Percentiles rank a stretch among this genome's conserved stretches.
Evolutionary conservation across 2,888 invertebrate genomes (phyloP).

Genomic region (Drosophila acutilabella): DNA sequence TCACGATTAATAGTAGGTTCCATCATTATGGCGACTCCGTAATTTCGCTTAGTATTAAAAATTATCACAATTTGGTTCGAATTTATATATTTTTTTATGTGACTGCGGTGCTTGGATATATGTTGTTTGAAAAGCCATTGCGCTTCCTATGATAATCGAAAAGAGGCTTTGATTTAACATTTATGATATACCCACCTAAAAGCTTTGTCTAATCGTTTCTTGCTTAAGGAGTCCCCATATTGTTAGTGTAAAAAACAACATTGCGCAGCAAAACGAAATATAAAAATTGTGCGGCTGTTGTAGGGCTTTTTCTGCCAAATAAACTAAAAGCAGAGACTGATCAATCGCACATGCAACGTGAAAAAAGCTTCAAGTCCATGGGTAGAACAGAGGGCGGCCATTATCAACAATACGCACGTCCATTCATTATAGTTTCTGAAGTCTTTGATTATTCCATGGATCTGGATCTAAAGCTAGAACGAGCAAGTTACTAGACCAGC

Average conservation of each 20-base stretch:
- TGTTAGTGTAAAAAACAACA: slow-evolving; percentile 40
- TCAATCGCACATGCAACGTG: slow-evolving; percentile 64
- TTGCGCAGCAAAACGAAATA: slow-evolving; percentile 35
- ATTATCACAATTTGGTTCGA: too few species aligned
- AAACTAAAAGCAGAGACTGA: slow-evolving; percentile 45
- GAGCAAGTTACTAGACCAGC: slow-evolving; percentile 31
- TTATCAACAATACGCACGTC: slow-evolving; percentile 79
- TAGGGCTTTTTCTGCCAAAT: slow-evolving; percentile 24
- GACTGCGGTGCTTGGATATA: too few species aligned
- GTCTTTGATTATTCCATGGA: slow-evolving; percentile 37
- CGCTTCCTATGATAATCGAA: too few species aligned
- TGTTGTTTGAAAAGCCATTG: too few species aligned
- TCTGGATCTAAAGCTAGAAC: slow-evolving; percentile 34
- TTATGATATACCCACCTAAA: too few species aligned
- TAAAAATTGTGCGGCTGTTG: slow-evolving; percentile 5
- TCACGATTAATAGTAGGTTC: too few species aligned
- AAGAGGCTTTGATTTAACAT: too few species aligned
- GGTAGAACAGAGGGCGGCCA: slow-evolving; percentile 60
- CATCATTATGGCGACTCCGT: too few species aligned
- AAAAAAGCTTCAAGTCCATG: slow-evolving; percentile 62
- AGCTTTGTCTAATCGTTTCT: too few species aligned
- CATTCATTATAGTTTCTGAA: slow-evolving; percentile 78
- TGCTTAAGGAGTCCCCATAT: slow-evolving; percentile 1
- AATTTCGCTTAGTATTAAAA: too few species aligned
- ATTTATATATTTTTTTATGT: too few species aligned